Evolutionary conservation across 2,113 vertebrate genomes (phyloP), one percentile per base, ranked within the genome.

Genomic region (Pseudois nayaur): DNA sequence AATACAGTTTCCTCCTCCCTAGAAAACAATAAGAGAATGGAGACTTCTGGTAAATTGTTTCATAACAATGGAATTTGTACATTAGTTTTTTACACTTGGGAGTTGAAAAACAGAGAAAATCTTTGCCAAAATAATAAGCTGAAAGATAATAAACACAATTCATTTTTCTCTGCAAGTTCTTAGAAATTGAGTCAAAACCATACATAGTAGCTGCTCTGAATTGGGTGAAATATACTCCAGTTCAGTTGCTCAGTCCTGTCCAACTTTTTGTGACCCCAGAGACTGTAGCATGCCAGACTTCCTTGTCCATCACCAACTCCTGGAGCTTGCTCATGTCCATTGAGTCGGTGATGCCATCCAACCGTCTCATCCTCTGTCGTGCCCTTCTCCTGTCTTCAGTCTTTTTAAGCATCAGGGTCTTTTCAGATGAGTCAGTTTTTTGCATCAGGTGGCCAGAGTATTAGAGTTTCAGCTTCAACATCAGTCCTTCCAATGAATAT

Each of bases 31-130:
- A 90, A 91, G 16, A 54, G 27, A 62, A 62, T 76, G 71, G 96
- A 89, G 76, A 96, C n/a, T 95, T 94, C 71, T 97, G 92, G 62
- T 95, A 96, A 93, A 96, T 97, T 94, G 78, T 97, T 97, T 97
- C 87, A 85, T 71, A 76, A 55, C 76, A 96, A 1, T 98, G 94
- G 87, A 94, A 97, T 97, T 96, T 97, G 62, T 94, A 67, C 76
- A 71, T 96, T 93, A 74, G 52, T 87, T 92, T 97, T 95, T 78
- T 95, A 52, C 31, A 85, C 88, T 90, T 95, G 54, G 43, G 55
- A 96, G 29, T 87, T 97, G 87, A 91, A 95, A 92, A 96, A 87
- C 84, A 62, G 48, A 91, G 60, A 84, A 85, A 89, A 88, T 96
- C 14, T 88, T 89, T 96, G 89, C 55, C 55, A 84, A 19, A 97